Evolutionary conservation across 1,140 invertebrate genomes (phyloP), one percentile per base, ranked within the genome.

Genomic region (Antheraea mylitta): DNA sequence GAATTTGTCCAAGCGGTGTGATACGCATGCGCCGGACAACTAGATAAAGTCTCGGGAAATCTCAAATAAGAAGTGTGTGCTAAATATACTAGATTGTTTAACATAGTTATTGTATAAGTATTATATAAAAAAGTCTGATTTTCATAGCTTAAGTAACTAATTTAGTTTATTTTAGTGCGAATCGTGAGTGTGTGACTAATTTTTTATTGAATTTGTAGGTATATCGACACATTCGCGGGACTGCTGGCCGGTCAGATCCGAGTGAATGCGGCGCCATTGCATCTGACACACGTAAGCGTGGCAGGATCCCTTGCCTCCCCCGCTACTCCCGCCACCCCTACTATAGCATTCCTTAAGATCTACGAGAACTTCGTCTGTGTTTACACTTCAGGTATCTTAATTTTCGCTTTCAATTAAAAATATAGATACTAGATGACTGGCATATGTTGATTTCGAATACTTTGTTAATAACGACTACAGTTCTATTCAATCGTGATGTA

Each of bases 361-460:
- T 96, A 96, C 88, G 96, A 98, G 81, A 97, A 97, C 70, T 96
- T 98, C 85, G 95, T 96, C 58, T 96, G 96, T 38, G 95, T 98
- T 65, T 98, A 97, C 86, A 97, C 97, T 0, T 97, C 97, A 69
- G 95, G 94, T 94, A 53, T 53, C 13, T 53, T 53, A 16, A 9
- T 42, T 42, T 42, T 42, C 11, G 11, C 38, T 9, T 42, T 53
- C 45, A 16, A 13, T 16, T 53, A 53, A 53, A 16, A 53, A 16
- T 53, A 53, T 13, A 53, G 5, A 53, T 53, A 53, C 13, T 53
- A 42, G 8, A 0, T 42, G 38, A 42, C 38, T 3, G 38, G 11
- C 38, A 42, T 0, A 42, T 7, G 11, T 42, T 9, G 8, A 1
- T 42, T 11, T 42, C 7, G 8, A 42, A 7, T 42, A 42, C 22